Evolutionary conservation across 2,888 invertebrate genomes (phyloP).

Genomic region (Eupithecia pulchellata): DNA sequence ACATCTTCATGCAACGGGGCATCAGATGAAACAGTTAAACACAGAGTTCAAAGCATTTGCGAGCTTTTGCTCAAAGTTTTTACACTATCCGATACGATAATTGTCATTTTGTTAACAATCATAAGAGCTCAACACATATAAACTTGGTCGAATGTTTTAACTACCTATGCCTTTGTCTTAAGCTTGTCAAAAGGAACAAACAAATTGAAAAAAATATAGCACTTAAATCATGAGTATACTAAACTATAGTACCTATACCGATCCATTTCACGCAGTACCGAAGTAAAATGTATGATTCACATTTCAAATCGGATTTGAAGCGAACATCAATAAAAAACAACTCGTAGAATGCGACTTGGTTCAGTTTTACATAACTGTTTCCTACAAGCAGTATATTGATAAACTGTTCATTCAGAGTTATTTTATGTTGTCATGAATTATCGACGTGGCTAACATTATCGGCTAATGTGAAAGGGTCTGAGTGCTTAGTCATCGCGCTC

Average conservation of each 20-base stretch:
- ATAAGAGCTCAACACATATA: background rate
- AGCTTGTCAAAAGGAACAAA: background rate
- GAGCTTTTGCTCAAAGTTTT: background rate
- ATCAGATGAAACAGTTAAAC: slow-evolving; percentile 9
- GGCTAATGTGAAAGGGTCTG: slow-evolving; percentile 11
- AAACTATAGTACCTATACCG: too few species aligned
- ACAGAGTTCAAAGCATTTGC: slow-evolving; percentile 18
- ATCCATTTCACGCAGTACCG: too few species aligned
- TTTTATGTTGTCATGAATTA: slow-evolving; percentile 9
- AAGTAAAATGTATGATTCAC: too few species aligned
- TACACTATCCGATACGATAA: background rate
- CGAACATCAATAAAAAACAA: background rate
- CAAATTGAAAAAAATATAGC: too few species aligned
- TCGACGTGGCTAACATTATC: slow-evolving; percentile 10
- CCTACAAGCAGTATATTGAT: background rate
- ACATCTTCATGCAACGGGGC: slow-evolving; percentile 9
- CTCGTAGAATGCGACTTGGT: background rate
- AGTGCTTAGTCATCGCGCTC: slow-evolving; percentile 29
- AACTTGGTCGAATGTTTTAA: too few species aligned
- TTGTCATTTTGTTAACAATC: background rate
- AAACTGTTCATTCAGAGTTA: background rate
- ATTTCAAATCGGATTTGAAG: background rate
- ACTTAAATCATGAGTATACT: too few species aligned
- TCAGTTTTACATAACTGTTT: background rate
- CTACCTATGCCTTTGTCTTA: too few species aligned